Conservation (phyloP, 2,888 invertebrate species). For the Tachina fera region DNA sequence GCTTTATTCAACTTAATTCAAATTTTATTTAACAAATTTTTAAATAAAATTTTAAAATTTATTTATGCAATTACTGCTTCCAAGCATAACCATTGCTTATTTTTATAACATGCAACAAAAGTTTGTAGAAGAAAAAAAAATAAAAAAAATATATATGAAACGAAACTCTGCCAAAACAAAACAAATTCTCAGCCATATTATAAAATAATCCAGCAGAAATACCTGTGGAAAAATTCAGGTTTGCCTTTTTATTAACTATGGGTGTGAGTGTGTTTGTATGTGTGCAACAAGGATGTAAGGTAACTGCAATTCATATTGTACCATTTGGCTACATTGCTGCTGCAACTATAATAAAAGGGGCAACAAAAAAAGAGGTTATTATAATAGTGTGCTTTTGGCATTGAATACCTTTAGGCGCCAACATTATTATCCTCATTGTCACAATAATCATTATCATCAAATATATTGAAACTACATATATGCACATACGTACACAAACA, state of each 20-base stretch:
- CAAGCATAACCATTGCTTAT: slow-evolving; percentile 46
- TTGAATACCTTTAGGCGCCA: slow-evolving; percentile 70
- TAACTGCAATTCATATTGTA: slow-evolving; percentile 33
- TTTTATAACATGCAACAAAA: slow-evolving; percentile 39
- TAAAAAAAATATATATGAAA: too few relatives aligned
- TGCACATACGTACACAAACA: neutral
- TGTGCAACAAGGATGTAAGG: slow-evolving; percentile 17
- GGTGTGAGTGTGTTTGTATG: neutral
- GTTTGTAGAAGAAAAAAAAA: neutral
- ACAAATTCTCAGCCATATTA: neutral
- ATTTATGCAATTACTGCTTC: slow-evolving; percentile 25
- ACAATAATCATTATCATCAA: slow-evolving; percentile 60
- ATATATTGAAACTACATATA: slow-evolving; percentile 62
- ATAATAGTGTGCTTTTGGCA: slow-evolving; percentile 68
- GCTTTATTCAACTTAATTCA: neutral
- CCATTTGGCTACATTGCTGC: slow-evolving; percentile 38
- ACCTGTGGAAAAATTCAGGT: neutral
- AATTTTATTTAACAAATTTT: neutral
- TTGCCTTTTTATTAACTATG: too few relatives aligned
- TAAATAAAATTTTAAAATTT: slow-evolving; percentile 1
- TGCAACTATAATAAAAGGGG: slow-evolving; percentile 13
- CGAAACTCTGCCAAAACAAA: slow-evolving; percentile 15
- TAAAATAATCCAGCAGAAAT: slow-evolving; percentile 1
- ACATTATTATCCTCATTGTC: slow-evolving; percentile 65
- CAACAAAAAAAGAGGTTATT: slow-evolving; percentile 45